These are phyloP conservation scores for Sussaba pulchella DNA, from an alignment of 2,888 invertebrate genomes.

Conservation along the genomic window DNA sequence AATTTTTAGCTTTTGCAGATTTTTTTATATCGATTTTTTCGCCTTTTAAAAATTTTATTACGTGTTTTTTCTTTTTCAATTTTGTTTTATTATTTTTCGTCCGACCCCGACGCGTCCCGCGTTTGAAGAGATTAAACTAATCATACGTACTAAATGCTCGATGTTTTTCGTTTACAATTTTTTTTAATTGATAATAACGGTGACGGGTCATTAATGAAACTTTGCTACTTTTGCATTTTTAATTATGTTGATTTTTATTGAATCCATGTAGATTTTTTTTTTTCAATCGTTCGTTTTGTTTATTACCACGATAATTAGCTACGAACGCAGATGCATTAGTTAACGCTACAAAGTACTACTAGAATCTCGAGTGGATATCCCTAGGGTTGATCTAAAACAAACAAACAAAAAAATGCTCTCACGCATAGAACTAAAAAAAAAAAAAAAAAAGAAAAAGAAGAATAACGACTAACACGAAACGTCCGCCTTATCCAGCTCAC, in stretches of 20 bases:
- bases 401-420: neutral
- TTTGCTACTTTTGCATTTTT: constrained; percentile 68
- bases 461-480: constrained; percentile 61
- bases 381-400: constrained; percentile 76
- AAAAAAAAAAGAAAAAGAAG: constrained; percentile 31
- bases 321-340: constrained; percentile 55
- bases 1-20: constrained; percentile 70
- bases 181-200: constrained; percentile 69
- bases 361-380: constrained; percentile 80
- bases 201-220: constrained; percentile 73
- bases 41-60: too few species aligned
- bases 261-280: constrained; percentile 43
- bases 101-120: constrained; percentile 37
- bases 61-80: constrained; percentile 15
- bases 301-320: constrained; percentile 57
- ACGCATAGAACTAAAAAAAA: constrained; percentile 40
- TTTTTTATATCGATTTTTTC: constrained; percentile 57
- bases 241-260: constrained; percentile 56
- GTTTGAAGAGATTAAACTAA: constrained; percentile 52
- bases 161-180: constrained; percentile 52
- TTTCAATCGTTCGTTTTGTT: constrained; percentile 51
- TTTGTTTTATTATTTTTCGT: constrained; percentile 39
- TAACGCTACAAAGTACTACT: constrained; percentile 79
- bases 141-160: constrained; percentile 56
- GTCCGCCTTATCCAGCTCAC: constrained; percentile 25